Evolutionary conservation across 1,140 invertebrate genomes (phyloP).

Genomic region (Lycorma delicatula): DNA sequence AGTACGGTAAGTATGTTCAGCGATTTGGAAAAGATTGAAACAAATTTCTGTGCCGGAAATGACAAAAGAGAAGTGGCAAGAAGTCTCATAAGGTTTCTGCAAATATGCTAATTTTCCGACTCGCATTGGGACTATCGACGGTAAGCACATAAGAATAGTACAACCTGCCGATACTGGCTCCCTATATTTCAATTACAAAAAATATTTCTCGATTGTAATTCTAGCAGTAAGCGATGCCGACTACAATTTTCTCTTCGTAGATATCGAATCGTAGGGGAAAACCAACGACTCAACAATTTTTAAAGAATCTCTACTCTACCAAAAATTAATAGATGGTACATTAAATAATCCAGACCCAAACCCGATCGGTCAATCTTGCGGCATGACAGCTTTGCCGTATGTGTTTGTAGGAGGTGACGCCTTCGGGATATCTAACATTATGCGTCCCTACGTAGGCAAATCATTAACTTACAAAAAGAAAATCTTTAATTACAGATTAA

Average conservation of each 20-base stretch:
- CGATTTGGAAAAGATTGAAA: neutral
- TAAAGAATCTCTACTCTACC: neutral
- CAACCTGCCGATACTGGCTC: conserved; percentile 34
- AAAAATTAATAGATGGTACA: neutral
- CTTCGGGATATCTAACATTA: neutral
- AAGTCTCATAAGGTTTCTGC: conserved; percentile 4
- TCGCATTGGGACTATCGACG: conserved; percentile 34
- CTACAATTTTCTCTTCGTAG: conserved; percentile 38
- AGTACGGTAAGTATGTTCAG: neutral
- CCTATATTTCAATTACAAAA: conserved; percentile 40
- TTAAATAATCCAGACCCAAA: neutral
- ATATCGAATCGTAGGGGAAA: conserved; percentile 37
- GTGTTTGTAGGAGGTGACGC: conserved; percentile 1
- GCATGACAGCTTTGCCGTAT: neutral
- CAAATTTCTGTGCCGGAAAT: neutral
- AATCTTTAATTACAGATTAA: neutral
- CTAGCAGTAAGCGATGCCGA: conserved; percentile 38
- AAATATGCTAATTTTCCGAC: conserved; percentile 33
- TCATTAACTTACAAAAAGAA: neutral
- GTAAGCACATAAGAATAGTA: conserved; percentile 39
- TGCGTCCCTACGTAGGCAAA: neutral
- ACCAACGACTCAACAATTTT: too few species aligned
- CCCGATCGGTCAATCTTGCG: neutral
- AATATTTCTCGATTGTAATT: conserved; percentile 37
- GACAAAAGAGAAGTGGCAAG: conserved; percentile 11